Percentiles rank a stretch among this genome's conserved stretches.
Conservation (phyloP, 2,113 vertebrate genomes). For the Callionymus lyra region DNA sequence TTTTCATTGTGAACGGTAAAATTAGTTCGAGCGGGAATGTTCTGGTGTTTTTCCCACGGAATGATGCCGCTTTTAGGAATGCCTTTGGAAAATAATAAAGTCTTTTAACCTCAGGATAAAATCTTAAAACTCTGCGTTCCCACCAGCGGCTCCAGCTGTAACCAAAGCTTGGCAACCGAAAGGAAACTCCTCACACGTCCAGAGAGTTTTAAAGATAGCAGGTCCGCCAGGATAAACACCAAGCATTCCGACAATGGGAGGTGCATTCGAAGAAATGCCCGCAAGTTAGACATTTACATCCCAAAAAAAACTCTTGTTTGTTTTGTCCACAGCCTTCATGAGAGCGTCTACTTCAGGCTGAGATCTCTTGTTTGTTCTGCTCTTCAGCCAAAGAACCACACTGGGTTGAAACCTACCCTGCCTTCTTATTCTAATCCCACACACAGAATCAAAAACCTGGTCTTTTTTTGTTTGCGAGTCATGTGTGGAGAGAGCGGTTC, state of each 20-base stretch:
- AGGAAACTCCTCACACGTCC: slow-evolving; percentile 8
- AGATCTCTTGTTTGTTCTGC: slow-evolving; percentile 29
- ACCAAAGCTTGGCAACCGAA: neutral
- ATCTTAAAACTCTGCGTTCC: neutral
- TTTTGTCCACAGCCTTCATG: slow-evolving; percentile 4
- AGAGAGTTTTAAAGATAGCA: slow-evolving; percentile 14
- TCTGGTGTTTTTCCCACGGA: too few relatives aligned
- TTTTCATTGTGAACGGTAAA: too few relatives aligned
- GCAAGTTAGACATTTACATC: slow-evolving; percentile 19
- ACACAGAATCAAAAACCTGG: slow-evolving; percentile 16
- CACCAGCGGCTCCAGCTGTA: neutral
- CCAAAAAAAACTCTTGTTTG: slow-evolving; percentile 12
- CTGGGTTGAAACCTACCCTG: slow-evolving; percentile 19
- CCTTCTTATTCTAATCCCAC: slow-evolving; percentile 20
- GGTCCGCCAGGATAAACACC: slow-evolving; percentile 24
- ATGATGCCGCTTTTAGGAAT: too few relatives aligned
- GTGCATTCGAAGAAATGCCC: slow-evolving; percentile 19
- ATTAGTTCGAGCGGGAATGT: too few relatives aligned
- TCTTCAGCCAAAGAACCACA: slow-evolving; percentile 13
- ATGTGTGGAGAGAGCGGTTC: neutral
- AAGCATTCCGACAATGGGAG: slow-evolving; percentile 35
- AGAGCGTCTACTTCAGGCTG: neutral
- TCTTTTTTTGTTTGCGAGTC: slow-evolving; percentile 28
- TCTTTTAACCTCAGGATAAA: too few relatives aligned
- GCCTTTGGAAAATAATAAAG: too few relatives aligned